Conservation (phyloP, 2,888 invertebrate species). For the Octonoba sinensis region DNA sequence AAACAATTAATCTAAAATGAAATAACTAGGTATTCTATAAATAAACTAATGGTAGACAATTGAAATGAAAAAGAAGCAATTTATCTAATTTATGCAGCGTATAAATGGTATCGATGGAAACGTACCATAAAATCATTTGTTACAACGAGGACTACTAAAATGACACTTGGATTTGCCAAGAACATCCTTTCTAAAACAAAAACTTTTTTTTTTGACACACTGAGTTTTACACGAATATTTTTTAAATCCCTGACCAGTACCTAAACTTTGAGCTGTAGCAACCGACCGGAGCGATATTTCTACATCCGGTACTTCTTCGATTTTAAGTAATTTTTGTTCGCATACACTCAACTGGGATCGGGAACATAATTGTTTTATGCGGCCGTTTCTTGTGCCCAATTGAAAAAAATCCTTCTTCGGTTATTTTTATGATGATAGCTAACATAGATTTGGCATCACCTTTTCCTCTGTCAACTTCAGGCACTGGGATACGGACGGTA, state of each 20-base stretch:
- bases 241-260: slow-evolving; percentile 54
- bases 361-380: no score
- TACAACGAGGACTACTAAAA: no score
- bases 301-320: slow-evolving; percentile 53
- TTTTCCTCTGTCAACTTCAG: no score
- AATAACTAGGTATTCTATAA: no score
- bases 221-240: slow-evolving; percentile 47
- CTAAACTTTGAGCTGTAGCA: slow-evolving; percentile 56
- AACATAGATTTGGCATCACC: no score
- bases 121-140: slow-evolving; percentile 41
- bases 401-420: no score
- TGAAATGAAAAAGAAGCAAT: slow-evolving; percentile 44
- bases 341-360: slow-evolving; percentile 41
- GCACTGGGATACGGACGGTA: no score
- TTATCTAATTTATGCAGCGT: slow-evolving; percentile 44
- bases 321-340: slow-evolving; percentile 51
- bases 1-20: no score
- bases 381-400: no score
- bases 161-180: no score
- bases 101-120: slow-evolving; percentile 38
- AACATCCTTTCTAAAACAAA: slow-evolving; percentile 47
- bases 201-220: slow-evolving; percentile 47
- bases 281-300: slow-evolving; percentile 51
- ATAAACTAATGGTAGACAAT: slow-evolving; percentile 42
- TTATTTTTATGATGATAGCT: no score